Evolutionary conservation across 2,888 invertebrate genomes (phyloP), one percentile per base, ranked within the genome.

Genomic region (Polyommatus icarus): DNA sequence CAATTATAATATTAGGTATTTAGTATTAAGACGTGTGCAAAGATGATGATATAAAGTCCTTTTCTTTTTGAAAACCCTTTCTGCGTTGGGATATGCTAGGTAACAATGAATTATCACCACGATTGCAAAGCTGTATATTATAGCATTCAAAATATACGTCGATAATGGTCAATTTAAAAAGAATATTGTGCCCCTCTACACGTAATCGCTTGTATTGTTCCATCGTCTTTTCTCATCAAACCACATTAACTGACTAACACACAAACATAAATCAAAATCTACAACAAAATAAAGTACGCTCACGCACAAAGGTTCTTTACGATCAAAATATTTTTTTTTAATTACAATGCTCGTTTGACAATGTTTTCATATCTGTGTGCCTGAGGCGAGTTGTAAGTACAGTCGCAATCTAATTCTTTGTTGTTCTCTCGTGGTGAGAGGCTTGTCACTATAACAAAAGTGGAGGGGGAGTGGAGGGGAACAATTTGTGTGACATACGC

Each of bases 371-470:
- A 67, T 29, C 29, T 15, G 15, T 18, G 61, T 12, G 67, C 67
- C 67, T 24, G 15, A 67, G 67, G 67, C 67, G 29, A 32, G 67
- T 15, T 32, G 67, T 29, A 90, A 88, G 87, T 88, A 89, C 81
- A 80, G 81, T 82, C 80, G 71, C 72, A 77, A 77, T 73, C 59
- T 77, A 77, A 77, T 77, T 80, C 82, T 83, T 83, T 83, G 83
- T 83, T 82, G 78, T 78, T 79, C 81, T 78, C 81, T 82, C 80
- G 76, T 79, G 80, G 78, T 80, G 81, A 82, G 81, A 79, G 76
- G 75, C 81, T 82, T 80, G 80, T 82, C 79, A 79, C 82, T 67
- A 80, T 81, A 78, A 78, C 80, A 78, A 75, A 77, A 77, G 77
- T 77, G 54, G 76, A 79, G 77, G 77, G 77, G 77, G 73, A 57